These are phyloP conservation scores for Megaustenia siamemsis DNA, from an alignment of 2,888 invertebrate species.

Conservation along the genomic window DNA sequence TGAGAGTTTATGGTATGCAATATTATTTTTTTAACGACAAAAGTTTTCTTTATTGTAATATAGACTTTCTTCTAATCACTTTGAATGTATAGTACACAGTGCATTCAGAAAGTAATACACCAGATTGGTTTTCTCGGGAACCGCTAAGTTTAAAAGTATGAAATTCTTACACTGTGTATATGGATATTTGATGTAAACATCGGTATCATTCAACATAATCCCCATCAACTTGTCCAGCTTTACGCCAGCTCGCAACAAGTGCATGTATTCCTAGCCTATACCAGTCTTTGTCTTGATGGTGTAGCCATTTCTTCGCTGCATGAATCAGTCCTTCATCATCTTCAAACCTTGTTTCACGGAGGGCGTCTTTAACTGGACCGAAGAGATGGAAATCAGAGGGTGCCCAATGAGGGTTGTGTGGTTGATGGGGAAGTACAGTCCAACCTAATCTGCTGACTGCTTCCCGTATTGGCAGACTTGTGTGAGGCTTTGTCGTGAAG, in stretches of 20 bases:
- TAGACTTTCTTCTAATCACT: too few species aligned
- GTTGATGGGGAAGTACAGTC: constrained; percentile 2
- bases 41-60: too few species aligned
- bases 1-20: too few species aligned
- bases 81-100: too few species aligned
- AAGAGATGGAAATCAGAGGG: constrained; percentile 13
- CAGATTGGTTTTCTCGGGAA: too few species aligned
- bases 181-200: constrained; percentile 13
- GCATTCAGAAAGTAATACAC: too few species aligned
- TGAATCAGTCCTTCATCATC: constrained; percentile 8
- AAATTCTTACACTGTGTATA: too few species aligned
- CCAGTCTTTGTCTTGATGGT: constrained; percentile 12
- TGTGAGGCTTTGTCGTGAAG: neutral
- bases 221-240: constrained; percentile 16
- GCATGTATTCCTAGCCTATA: constrained; percentile 12
- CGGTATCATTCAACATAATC: constrained; percentile 5
- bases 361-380: neutral
- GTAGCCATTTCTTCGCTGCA: constrained; percentile 10
- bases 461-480: constrained; percentile 17
- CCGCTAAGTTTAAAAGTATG: too few species aligned
- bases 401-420: neutral
- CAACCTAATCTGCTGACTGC: constrained; percentile 12
- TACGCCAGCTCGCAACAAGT: constrained; percentile 13
- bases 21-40: too few species aligned
- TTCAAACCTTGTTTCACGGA: constrained; percentile 12